Percentiles rank a stretch among this genome's conserved stretches.
Evolutionary conservation across 2,797 vertebrate species (phyloP).

Genomic region (Scolopax bukidnonensis): DNA sequence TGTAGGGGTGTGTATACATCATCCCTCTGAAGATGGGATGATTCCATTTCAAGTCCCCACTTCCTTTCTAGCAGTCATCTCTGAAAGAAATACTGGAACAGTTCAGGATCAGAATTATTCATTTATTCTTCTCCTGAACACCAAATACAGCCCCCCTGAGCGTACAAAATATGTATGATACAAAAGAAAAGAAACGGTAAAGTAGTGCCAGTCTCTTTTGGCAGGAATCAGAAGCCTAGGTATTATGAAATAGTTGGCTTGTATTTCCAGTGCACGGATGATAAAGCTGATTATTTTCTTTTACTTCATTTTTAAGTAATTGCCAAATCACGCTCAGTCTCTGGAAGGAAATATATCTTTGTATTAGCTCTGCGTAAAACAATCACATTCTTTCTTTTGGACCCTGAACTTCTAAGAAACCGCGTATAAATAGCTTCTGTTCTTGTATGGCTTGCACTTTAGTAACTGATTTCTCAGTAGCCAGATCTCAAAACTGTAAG

Average conservation of each 20-base stretch:
- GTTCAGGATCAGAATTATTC: constrained; percentile 46
- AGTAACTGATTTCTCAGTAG: constrained; percentile 73
- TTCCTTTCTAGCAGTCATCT: constrained; percentile 49
- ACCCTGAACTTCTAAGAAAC: constrained; percentile 33
- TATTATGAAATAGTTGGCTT: not conserved
- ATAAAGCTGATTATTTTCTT: not conserved
- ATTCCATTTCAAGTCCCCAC: not conserved
- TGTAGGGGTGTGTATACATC: constrained; percentile 56
- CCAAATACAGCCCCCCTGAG: not conserved
- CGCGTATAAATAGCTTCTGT: not conserved
- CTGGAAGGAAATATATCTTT: not conserved
- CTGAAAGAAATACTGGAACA: constrained; percentile 65
- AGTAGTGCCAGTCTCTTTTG: not conserved
- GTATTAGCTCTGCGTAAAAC: constrained; percentile 33
- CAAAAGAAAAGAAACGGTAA: not conserved
- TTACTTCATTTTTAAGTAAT: not conserved
- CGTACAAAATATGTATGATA: not conserved
- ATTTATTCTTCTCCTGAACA: constrained; percentile 9
- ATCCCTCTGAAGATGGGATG: constrained; percentile 52
- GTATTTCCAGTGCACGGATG: not conserved
- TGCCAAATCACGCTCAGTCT: not conserved
- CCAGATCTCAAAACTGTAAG: constrained; percentile 72
- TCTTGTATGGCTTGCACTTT: constrained; percentile 38
- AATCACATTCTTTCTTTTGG: constrained; percentile 38
- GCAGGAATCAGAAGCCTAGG: not conserved